Evolutionary conservation across 2,888 invertebrate species (phyloP), one percentile per base, ranked within the genome.

Genomic region (Zelleria hepariella): DNA sequence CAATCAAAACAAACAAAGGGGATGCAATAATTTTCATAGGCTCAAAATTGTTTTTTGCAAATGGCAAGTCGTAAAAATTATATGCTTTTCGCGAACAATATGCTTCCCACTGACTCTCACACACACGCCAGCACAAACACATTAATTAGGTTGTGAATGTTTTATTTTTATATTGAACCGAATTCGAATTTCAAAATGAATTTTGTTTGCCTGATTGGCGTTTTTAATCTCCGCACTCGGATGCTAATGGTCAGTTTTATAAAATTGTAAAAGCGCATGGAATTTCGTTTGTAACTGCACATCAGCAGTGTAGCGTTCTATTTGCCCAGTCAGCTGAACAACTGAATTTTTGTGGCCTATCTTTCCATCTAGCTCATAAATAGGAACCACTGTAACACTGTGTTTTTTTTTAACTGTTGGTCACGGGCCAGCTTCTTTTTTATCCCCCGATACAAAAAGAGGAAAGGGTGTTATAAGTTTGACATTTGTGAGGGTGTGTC

Each of bases 101-200:
- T 23, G 25, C 53, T 10, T 23, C 24, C 53, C 23, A 24, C 25
- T 5, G 6, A 53, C 23, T 15, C 24, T 10, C 32, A 56, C 23
- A 27, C 53, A 56, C 27, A 7, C 55, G 26, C 55, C 15, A 18
- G 26, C 55, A 56, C 55, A 21, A n/a, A 56, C 20, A 26, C 81
- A 77, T 83, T 86, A 86, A 87, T 87, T 86, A 86, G 85, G 75
- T 57, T 57, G 42, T 21, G 80, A 77, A 78, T 80, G 83, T 82
- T 86, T 86, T 82, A 47, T 57, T 57, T 57, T 57, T 57, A 24
- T 42, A 47, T 84, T 75, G 82, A 85, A 78, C 78, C 78, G 81
- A 80, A 80, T 76, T 73, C 52, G 55, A 56, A 56, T 27, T 56
- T 56, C 18, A 59, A 59, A 60, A 48, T 49, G 59, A 56, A 51